Conservation (phyloP, 2,113 vertebrate genomes). For the Semnopithecus entellus region DNA sequence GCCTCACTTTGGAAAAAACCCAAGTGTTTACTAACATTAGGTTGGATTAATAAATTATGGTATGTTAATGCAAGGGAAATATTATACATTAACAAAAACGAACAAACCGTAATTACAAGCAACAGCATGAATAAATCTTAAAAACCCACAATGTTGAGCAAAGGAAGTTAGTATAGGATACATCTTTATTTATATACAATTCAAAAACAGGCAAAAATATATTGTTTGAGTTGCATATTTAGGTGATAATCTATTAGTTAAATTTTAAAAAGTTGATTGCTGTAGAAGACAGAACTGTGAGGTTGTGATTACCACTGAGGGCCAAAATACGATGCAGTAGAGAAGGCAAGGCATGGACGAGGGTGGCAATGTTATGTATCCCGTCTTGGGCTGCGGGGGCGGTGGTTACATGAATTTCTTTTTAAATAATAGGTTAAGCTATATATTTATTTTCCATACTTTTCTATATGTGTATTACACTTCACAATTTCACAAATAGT, state of each 20-base stretch:
- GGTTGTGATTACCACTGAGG: not conserved
- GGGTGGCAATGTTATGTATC: accelerated
- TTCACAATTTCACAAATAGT: not conserved
- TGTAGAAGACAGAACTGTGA: not conserved
- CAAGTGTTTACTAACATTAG: not conserved
- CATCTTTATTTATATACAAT: not conserved
- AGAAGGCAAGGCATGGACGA: not conserved
- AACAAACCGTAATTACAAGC: not conserved
- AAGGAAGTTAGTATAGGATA: not conserved
- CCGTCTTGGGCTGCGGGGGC: not conserved
- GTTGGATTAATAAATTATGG: not conserved
- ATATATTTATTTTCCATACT: not conserved
- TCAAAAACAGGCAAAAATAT: not conserved
- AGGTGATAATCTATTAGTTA: not conserved
- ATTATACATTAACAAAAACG: not conserved
- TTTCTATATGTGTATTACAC: not conserved
- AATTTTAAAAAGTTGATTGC: not conserved
- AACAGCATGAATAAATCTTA: not conserved
- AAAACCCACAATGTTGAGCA: not conserved
- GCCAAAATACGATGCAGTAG: too few species aligned
- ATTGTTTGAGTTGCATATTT: not conserved
- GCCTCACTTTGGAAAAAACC: not conserved
- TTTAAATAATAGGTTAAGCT: not conserved
- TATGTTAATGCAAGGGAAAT: not conserved
- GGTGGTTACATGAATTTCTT: not conserved